Evolutionary conservation across 2,888 invertebrate genomes (phyloP).

Genomic region (Craniophora ligustri): DNA sequence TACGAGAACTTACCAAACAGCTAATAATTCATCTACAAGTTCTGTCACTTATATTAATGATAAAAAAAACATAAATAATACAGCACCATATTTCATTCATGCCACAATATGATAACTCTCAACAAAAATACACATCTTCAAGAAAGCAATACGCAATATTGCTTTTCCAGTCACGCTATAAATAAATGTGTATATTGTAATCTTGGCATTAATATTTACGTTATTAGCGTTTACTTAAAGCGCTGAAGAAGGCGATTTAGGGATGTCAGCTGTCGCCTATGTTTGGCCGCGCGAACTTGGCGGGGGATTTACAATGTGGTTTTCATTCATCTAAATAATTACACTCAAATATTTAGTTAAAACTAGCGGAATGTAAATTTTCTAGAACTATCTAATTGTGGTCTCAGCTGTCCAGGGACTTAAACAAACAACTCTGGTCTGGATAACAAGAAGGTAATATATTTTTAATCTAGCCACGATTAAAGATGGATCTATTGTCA

Average conservation of each 20-base stretch:
- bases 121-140: neutral
- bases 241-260: constrained; percentile 13
- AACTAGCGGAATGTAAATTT: too few species aligned
- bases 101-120: neutral
- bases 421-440: too few species aligned
- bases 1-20: too few species aligned
- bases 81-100: neutral
- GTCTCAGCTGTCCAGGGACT: too few species aligned
- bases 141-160: neutral
- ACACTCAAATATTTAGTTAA: neutral
- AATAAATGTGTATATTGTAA: constrained; percentile 6
- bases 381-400: too few species aligned
- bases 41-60: neutral
- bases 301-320: constrained; percentile 5
- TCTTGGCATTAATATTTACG: constrained; percentile 25
- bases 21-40: neutral
- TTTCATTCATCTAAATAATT: constrained; percentile 1
- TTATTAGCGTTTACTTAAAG: constrained; percentile 14
- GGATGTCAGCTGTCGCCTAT: constrained; percentile 27
- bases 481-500: too few species aligned
- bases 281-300: constrained; percentile 10
- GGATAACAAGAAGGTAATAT: too few species aligned
- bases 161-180: constrained; percentile 3
- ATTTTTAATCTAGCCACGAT: too few species aligned
- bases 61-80: neutral